Evolutionary conservation across 2,113 vertebrate species (phyloP).

Genomic region (Aspiorhynchus laticeps): DNA sequence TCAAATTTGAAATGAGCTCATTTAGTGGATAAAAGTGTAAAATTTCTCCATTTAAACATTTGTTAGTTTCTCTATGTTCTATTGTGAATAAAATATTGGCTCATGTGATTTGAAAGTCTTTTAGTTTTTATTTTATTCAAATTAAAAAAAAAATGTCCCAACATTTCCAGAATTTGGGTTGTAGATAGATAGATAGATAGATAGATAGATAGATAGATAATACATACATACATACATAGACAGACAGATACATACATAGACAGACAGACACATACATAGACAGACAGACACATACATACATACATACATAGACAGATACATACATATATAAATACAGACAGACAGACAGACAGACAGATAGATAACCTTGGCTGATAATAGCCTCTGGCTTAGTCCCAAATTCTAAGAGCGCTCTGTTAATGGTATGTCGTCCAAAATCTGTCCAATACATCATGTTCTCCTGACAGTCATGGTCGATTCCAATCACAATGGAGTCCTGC

Average conservation of each 20-base stretch:
- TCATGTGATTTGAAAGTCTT: too few relatives aligned
- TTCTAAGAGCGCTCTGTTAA: constrained; percentile 81
- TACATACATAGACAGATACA: neutral
- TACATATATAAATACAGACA: neutral
- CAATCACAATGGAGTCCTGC: constrained; percentile 94
- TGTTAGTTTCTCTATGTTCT: too few relatives aligned
- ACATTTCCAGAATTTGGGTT: too few relatives aligned
- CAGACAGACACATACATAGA: neutral
- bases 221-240: neutral
- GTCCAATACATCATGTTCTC: constrained; percentile 94
- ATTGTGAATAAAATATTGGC: too few relatives aligned
- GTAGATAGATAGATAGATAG: neutral
- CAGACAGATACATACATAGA: neutral
- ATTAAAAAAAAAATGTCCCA: too few relatives aligned
- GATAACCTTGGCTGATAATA: constrained; percentile 81
- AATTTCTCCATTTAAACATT: too few relatives aligned
- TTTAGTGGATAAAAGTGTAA: too few relatives aligned
- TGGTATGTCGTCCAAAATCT: constrained; percentile 85
- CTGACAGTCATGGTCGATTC: constrained; percentile 87
- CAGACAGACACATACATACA: neutral
- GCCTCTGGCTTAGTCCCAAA: constrained; percentile 85
- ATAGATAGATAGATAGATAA: neutral
- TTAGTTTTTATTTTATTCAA: too few relatives aligned
- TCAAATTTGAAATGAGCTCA: too few relatives aligned
- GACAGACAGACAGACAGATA: neutral